Base-by-base conservation (phyloP, 2,113 vertebrate species). In the Halichoerus grypus region DNA sequence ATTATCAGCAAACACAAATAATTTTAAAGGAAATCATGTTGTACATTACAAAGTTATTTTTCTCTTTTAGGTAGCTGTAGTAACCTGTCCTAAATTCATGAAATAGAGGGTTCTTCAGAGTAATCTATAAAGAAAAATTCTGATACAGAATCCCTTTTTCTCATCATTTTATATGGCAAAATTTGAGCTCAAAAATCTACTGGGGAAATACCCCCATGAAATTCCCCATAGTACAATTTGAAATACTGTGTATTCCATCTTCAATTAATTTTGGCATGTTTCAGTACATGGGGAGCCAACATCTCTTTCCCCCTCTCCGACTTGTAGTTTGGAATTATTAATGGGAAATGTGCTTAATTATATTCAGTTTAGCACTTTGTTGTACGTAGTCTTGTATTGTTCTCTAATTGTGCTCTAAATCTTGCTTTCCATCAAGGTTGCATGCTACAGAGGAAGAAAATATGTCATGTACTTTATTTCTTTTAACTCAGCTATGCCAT, bases 301-400 rank as follows among this genome's bases (percentile, higher is more conserved):
- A 96, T 91, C 82, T 93, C 31, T 65, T 83, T 94, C 74, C 79
- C 63, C 49, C 90, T 51, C 33, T 84, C 18, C n/a, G 84, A 97
- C 81, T 88, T 90, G 12, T 81, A 88, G 15, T 95, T 97, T 89
- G 57, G n/a, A 95, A 95, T 95, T 93, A 92, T 96, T 97, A 92
- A 80, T 93, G 88, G 79, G 88, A 96, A 97, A 88, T 93, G 53
- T 96, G 81, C 39, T 95, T 94, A 95, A 96, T 97, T 88, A 93
- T 92, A 94, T 91, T 93, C 71, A 94, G 10, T 93, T 91, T 88
- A 91, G 81, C 59, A 82, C n/a, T 94, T 96, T 72, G 59, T 84
- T 84, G 42, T 88, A 77, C 6, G 26, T 9, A 82, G 69, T 55
- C 53, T 18, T 81, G 53, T 21, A 76, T 63, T 74, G 19, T 71